phyloP scores from a whole-genome alignment of 1,140 invertebrate species.

The Grapholita molesta region DNA sequence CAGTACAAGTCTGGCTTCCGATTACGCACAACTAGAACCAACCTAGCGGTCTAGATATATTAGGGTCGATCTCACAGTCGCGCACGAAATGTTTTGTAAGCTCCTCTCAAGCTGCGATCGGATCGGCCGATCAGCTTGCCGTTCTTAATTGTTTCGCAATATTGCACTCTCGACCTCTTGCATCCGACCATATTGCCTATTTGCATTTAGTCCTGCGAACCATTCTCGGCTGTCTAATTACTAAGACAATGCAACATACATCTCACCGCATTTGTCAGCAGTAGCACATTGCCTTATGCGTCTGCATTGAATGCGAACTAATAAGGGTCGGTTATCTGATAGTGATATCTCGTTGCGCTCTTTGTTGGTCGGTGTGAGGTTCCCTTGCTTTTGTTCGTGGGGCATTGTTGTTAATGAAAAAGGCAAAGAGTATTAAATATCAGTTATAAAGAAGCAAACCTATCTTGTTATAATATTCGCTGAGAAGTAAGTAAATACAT shows the following conservation, averaged over 20 bases:
- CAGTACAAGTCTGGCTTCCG: not conserved
- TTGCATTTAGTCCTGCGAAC: not conserved
- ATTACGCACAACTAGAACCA: not conserved
- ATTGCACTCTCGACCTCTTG: slow-evolving; percentile 17
- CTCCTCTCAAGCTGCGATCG: slow-evolving; percentile 25
- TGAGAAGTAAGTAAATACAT: no score
- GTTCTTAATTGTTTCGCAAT: slow-evolving; percentile 20
- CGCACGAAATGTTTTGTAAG: slow-evolving; percentile 3
- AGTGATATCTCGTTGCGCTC: not conserved
- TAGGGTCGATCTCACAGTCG: slow-evolving; percentile 23
- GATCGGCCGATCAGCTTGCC: slow-evolving; percentile 25
- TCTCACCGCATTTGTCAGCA: slow-evolving; percentile 9
- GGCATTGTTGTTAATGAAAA: not conserved
- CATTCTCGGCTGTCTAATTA: not conserved
- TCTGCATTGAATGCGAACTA: slow-evolving; percentile 5
- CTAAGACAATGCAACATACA: slow-evolving; percentile 8
- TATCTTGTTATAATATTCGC: not conserved
- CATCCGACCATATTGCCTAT: not conserved
- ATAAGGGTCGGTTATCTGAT: slow-evolving; percentile 14
- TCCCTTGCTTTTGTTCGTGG: not conserved
- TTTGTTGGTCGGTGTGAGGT: slow-evolving; percentile 4
- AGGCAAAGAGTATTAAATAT: not conserved
- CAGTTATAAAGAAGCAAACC: not conserved
- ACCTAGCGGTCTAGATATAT: not conserved
- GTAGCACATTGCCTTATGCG: slow-evolving; percentile 9